phyloP scores from a whole-genome alignment of 1,140 invertebrate species.

The Lordiphosa collinella region DNA sequence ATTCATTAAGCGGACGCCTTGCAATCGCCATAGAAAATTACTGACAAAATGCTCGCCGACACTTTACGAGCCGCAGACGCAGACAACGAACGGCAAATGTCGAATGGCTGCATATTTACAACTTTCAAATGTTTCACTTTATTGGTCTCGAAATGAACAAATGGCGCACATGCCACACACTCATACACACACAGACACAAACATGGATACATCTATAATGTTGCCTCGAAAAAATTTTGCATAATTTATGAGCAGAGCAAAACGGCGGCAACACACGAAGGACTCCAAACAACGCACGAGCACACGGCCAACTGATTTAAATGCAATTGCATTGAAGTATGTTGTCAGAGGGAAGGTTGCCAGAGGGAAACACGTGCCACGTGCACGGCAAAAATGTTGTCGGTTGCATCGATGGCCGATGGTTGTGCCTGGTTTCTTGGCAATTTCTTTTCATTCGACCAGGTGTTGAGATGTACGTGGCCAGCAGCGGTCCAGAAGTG shows the following conservation, averaged over 20 bases:
- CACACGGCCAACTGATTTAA: conserved; percentile 62
- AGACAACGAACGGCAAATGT: conserved; percentile 31
- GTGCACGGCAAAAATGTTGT: conserved; percentile 12
- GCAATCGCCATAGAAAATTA: conserved; percentile 56
- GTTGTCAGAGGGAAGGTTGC: conserved; percentile 27
- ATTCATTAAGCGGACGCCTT: conserved; percentile 62
- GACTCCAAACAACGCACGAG: conserved; percentile 42
- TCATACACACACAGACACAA: conserved; percentile 22
- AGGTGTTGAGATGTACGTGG: conserved; percentile 69
- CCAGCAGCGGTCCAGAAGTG: conserved; percentile 45
- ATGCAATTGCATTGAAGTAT: conserved; percentile 71
- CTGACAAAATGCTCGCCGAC: conserved; percentile 49
- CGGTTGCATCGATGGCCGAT: conserved; percentile 16
- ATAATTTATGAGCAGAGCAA: conserved; percentile 70
- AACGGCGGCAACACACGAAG: conserved; percentile 54
- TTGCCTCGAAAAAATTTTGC: conserved; percentile 63
- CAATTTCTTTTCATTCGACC: conserved; percentile 73
- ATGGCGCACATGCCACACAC: conserved; percentile 53
- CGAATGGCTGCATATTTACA: conserved; percentile 71
- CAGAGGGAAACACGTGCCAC: conserved; percentile 38
- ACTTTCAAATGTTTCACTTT: conserved; percentile 76
- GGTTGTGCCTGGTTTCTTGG: conserved; percentile 13
- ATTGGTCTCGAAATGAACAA: conserved; percentile 79
- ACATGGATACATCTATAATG: conserved; percentile 25
- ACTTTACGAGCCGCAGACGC: conserved; percentile 57